Evolutionary conservation across 35 echinoderm and acorn worm species (phyloP).

Genomic region (Apostichopus californicus): DNA sequence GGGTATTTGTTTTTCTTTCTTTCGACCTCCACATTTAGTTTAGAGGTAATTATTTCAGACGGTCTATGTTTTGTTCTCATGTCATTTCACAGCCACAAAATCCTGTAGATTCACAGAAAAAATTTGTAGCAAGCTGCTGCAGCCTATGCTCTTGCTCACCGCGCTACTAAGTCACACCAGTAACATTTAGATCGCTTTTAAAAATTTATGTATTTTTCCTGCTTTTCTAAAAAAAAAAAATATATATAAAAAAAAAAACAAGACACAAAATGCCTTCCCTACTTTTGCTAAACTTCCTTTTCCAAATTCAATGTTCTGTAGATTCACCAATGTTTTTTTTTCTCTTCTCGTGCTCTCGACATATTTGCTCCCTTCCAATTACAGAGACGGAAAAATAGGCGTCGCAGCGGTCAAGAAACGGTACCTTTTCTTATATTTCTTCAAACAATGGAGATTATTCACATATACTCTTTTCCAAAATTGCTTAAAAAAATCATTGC

Average conservation of each 20-base stretch:
- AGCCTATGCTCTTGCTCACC: neutral
- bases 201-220: neutral
- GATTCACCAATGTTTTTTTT: constrained; percentile 42
- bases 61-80: neutral
- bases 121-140: neutral
- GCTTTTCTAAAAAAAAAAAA: neutral
- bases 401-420: constrained; percentile 59
- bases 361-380: constrained; percentile 46
- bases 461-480: neutral
- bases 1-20: neutral
- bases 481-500: no score
- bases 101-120: neutral
- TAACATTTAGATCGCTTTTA: neutral
- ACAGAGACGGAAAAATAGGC: constrained; percentile 61
- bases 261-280: neutral
- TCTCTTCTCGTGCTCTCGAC: constrained; percentile 52
- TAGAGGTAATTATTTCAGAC: neutral
- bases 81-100: neutral
- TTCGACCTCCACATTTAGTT: neutral
- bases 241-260: neutral
- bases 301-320: neutral
- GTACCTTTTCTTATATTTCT: constrained; percentile 46
- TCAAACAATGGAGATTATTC: constrained; percentile 46
- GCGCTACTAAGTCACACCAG: constrained; percentile 13
- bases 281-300: neutral